Evolutionary conservation across 2,797 vertebrate genomes (phyloP).

Genomic region (Channallabes apus): DNA sequence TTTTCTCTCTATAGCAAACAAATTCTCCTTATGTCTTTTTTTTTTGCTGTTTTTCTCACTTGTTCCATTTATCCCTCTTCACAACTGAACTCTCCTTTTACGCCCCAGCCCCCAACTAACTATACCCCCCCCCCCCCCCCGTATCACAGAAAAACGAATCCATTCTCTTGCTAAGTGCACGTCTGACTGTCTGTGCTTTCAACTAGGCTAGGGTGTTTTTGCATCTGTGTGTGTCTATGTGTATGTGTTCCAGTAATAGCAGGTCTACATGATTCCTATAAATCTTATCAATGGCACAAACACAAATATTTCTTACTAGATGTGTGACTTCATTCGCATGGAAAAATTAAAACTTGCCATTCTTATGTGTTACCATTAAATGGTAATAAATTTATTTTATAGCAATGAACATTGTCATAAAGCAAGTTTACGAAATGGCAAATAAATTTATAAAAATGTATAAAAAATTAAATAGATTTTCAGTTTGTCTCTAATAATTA

Average conservation of each 20-base stretch:
- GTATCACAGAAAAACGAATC: constrained; percentile 38
- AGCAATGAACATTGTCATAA: no score
- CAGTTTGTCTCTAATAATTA: no score
- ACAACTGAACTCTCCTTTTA: background rate
- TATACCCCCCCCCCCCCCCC: no score
- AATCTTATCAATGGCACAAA: background rate
- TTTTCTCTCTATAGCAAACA: background rate
- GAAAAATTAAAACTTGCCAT: no score
- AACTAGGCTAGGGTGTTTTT: background rate
- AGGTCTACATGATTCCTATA: background rate
- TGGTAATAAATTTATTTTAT: no score
- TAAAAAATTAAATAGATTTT: no score
- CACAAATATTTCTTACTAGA: background rate
- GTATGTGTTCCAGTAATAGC: background rate
- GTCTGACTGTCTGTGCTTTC: constrained; percentile 1
- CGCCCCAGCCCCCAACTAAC: background rate
- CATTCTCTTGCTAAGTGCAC: constrained; percentile 33
- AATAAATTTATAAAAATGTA: no score
- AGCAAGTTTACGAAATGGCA: no score
- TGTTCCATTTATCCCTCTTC: background rate
- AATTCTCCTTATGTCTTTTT: background rate
- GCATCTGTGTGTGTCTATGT: background rate
- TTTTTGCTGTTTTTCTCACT: background rate
- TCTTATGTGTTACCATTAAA: no score
- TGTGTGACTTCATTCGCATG: background rate